Conservation (phyloP, 1,140 invertebrate species). For the Glossosoma conforme region DNA sequence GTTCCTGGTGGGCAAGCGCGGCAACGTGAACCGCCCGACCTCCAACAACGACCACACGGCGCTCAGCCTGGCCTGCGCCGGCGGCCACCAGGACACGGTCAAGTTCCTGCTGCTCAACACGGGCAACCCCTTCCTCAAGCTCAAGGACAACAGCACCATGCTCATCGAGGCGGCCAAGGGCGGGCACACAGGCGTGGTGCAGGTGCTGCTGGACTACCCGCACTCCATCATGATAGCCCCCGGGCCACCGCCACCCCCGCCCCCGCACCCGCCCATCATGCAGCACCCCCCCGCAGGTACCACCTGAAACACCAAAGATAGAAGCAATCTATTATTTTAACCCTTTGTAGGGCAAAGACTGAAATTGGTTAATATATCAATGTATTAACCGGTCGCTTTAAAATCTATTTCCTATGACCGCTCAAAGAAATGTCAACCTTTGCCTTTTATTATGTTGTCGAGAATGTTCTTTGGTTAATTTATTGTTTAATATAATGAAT, state of each 20-base stretch:
- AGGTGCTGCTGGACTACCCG: constrained; percentile 90
- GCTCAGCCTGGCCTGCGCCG: constrained; percentile 92
- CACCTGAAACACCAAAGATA: no score
- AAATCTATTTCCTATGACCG: no score
- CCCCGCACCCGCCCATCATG: constrained; percentile 19
- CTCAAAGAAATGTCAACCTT: no score
- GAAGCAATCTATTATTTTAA: no score
- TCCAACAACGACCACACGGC: constrained; percentile 98
- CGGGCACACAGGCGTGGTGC: constrained; percentile 92
- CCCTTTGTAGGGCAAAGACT: no score
- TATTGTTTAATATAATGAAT: background rate
- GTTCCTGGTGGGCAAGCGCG: constrained; percentile 89
- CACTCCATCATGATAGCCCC: constrained; percentile 70
- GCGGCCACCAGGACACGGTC: constrained; percentile 89
- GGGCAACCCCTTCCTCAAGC: constrained; percentile 92
- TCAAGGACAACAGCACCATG: constrained; percentile 99
- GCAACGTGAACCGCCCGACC: constrained; percentile 90
- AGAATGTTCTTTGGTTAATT: no score
- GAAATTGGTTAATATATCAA: no score
- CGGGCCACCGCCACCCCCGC: constrained; percentile 28
- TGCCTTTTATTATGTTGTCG: no score
- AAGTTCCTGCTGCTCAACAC: constrained; percentile 84
- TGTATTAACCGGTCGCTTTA: no score
- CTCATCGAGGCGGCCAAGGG: constrained; percentile 97
- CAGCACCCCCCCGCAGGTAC: no score